Conservation (phyloP, 2,797 vertebrate species). For the Microctenopoma lineatum region DNA sequence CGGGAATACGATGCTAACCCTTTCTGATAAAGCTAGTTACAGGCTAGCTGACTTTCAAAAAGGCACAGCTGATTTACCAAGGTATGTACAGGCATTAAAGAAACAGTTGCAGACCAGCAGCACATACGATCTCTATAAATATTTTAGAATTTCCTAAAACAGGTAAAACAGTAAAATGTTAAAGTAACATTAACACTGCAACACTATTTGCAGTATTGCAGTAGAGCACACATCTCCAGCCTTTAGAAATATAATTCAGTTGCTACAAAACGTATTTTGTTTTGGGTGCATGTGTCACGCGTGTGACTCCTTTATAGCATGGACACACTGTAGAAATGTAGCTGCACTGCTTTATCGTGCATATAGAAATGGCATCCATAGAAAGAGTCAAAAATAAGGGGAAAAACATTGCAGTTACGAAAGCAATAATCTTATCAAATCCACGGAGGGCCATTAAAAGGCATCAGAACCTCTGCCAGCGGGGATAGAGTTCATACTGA, state of each 20-base stretch:
- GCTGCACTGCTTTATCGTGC: slow-evolving; percentile 33
- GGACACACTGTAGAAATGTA: slow-evolving; percentile 12
- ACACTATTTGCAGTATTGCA: neutral
- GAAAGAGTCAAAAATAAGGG: slow-evolving; percentile 49
- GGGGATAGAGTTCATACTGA: slow-evolving; percentile 67
- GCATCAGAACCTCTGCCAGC: slow-evolving; percentile 74
- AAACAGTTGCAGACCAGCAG: neutral
- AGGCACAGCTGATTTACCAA: neutral
- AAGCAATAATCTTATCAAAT: slow-evolving; percentile 76
- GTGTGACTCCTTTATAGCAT: slow-evolving; percentile 12
- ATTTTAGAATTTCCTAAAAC: neutral
- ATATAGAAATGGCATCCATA: slow-evolving; percentile 42
- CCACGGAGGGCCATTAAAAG: slow-evolving; percentile 73
- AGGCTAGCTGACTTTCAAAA: neutral
- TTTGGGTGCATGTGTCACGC: neutral
- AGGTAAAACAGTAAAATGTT: neutral
- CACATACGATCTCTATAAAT: neutral
- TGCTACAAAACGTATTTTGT: slow-evolving; percentile 2
- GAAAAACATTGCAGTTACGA: slow-evolving; percentile 66
- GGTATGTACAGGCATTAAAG: neutral
- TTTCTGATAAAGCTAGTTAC: neutral
- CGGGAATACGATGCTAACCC: slow-evolving; percentile 29
- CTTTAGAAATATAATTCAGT: slow-evolving; percentile 1
- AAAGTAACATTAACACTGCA: neutral
- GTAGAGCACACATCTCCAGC: neutral